These are phyloP conservation scores for Indicator maculatus DNA, from an alignment of 2,113 vertebrate genomes.

Conservation along the genomic window DNA sequence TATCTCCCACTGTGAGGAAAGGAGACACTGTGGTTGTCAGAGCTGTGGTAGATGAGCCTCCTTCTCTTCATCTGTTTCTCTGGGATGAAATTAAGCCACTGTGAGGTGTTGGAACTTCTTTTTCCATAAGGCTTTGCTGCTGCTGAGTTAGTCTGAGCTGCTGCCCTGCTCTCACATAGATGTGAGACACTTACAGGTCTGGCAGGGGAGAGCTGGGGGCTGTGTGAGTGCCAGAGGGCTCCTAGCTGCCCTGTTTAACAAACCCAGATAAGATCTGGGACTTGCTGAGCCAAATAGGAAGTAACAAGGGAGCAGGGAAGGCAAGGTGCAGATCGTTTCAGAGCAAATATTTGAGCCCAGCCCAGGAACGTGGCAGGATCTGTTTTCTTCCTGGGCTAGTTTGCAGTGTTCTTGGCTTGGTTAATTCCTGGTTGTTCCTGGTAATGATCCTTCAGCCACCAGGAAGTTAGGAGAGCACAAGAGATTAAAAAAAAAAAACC, in stretches of 20 bases:
- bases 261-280: not conserved
- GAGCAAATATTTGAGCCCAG: slow-evolving; percentile 25
- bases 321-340: not conserved
- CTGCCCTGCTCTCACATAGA: not conserved
- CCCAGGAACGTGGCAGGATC: not conserved
- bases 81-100: not conserved
- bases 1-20: not conserved
- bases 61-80: not conserved
- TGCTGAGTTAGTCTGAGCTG: not conserved
- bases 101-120: not conserved
- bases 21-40: not conserved
- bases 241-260: not conserved
- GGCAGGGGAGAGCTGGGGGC: accelerated
- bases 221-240: not conserved
- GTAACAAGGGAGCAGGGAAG: not conserved
- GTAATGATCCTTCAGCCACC: not conserved
- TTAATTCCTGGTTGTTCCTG: not conserved
- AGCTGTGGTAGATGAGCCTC: not conserved
- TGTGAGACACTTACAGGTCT: accelerated
- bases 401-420: not conserved
- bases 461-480: not conserved
- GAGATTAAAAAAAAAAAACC: accelerated
- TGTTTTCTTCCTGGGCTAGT: not conserved
- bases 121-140: not conserved
- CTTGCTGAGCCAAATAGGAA: not conserved